Percentiles rank a stretch among this genome's conserved stretches.
Evolutionary conservation across 2,888 invertebrate species (phyloP).

Genomic region (Deilephila elpenor): DNA sequence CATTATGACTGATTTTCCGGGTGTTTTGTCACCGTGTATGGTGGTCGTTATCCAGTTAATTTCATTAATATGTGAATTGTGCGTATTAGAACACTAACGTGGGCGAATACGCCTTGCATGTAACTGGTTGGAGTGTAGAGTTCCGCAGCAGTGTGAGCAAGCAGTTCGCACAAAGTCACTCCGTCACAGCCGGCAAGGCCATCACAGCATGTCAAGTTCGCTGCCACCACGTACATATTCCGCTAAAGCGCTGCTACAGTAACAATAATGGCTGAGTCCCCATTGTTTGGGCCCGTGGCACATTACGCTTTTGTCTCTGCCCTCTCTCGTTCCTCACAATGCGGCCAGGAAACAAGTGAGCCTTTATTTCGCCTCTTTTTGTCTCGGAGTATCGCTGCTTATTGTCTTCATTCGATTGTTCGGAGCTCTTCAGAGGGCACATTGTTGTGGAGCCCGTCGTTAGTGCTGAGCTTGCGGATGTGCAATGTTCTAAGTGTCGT

Average conservation of each 20-base stretch:
- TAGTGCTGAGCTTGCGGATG: slow-evolving; percentile 82
- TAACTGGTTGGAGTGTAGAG: not conserved
- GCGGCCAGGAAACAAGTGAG: slow-evolving; percentile 86
- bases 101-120: not conserved
- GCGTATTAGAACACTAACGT: too few species aligned
- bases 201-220: slow-evolving; percentile 80
- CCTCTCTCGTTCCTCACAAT: slow-evolving; percentile 85
- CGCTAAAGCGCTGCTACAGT: slow-evolving; percentile 81
- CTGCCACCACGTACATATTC: slow-evolving; percentile 76
- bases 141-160: not conserved
- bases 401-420: slow-evolving; percentile 86
- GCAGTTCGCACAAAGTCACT: slow-evolving; percentile 36
- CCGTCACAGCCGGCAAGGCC: slow-evolving; percentile 52
- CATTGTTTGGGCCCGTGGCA: slow-evolving; percentile 85
- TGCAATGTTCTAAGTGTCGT: slow-evolving; percentile 79
- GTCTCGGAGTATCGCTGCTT: slow-evolving; percentile 86
- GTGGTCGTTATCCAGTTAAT: too few species aligned
- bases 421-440: slow-evolving; percentile 84
- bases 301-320: slow-evolving; percentile 85
- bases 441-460: slow-evolving; percentile 83
- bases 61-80: too few species aligned
- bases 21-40: too few species aligned
- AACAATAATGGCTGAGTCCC: slow-evolving; percentile 83
- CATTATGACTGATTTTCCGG: too few species aligned
- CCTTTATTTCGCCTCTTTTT: slow-evolving; percentile 86